A percentile compares a stretch with the other conserved stretches of the same genome.
Conservation (phyloP, 1,140 invertebrate species). For the Drosophila kurseongensis region DNA sequence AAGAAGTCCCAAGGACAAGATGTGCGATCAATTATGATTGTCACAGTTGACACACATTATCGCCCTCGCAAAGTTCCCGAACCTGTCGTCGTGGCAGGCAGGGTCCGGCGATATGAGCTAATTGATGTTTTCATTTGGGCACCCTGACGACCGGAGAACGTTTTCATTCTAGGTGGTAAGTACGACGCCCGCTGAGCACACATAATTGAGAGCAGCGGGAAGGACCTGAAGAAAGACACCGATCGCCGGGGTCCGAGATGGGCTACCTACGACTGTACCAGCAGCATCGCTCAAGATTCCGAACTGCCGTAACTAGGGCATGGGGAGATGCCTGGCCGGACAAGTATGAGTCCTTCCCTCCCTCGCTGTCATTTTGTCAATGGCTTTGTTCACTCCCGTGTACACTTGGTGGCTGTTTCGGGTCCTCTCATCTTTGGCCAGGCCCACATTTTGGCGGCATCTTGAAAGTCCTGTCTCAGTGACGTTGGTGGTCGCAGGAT, state of each 20-base stretch:
- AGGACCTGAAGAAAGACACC: conserved; percentile 29
- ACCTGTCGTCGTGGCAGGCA: conserved; percentile 57
- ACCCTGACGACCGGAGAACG: conserved; percentile 40
- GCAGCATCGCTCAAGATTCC: conserved; percentile 48
- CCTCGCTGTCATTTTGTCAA: conserved; percentile 60
- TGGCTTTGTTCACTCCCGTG: conserved; percentile 71
- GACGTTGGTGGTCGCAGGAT: conserved; percentile 65
- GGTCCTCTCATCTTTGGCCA: conserved; percentile 64
- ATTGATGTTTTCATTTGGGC: conserved; percentile 80
- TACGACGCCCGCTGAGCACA: conserved; percentile 83
- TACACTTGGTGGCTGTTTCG: conserved; percentile 40
- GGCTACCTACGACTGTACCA: conserved; percentile 15
- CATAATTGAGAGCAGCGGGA: conserved; percentile 71
- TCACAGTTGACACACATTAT: conserved; percentile 80
- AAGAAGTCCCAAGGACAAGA: conserved; percentile 18
- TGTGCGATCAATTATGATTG: conserved; percentile 78
- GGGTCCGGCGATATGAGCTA: conserved; percentile 63
- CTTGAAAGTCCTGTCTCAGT: conserved; percentile 49
- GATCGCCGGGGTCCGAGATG: conserved; percentile 4
- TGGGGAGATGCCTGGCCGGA: conserved; percentile 14
- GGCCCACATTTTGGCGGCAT: conserved; percentile 66
- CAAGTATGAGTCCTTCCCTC: conserved; percentile 13
- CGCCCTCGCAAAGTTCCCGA: conserved; percentile 52
- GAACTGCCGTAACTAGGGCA: conserved; percentile 59
- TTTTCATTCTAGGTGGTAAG: conserved; percentile 82